These are phyloP conservation scores for Pachycephala philippinensis DNA, from an alignment of 2,113 vertebrate genomes.

Conservation along the genomic window DNA sequence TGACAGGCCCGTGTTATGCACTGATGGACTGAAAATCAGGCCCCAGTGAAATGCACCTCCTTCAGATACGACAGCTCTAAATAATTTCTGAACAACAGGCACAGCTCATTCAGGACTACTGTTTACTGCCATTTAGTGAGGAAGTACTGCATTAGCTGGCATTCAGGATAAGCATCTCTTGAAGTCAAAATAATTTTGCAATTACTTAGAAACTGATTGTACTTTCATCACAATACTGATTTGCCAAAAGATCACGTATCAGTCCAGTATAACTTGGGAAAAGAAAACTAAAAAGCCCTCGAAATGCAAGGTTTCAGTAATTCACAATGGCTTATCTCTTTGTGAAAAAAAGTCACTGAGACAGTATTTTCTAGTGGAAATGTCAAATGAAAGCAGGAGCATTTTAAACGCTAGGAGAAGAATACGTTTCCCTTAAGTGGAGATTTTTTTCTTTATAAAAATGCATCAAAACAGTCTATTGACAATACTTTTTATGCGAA, in stretches of 20 bases:
- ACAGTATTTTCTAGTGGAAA: slow-evolving; percentile 11
- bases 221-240: not conserved
- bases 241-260: not conserved
- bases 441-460: not conserved
- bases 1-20: not conserved
- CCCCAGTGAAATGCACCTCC: not conserved
- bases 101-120: not conserved
- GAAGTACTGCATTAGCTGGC: not conserved
- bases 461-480: not conserved
- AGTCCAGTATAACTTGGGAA: not conserved
- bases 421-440: not conserved
- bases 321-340: not conserved
- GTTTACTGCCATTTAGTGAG: not conserved
- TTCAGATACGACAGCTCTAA: not conserved
- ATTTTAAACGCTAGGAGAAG: not conserved
- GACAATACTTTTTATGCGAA: not conserved
- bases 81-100: not conserved
- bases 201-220: not conserved
- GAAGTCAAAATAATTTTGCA: slow-evolving; percentile 29
- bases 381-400: not conserved
- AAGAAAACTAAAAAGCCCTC: not conserved
- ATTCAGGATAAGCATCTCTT: slow-evolving; percentile 35
- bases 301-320: not conserved
- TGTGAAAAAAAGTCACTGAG: not conserved
- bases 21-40: not conserved